phyloP scores from a whole-genome alignment of 2,113 vertebrate genomes.

The Apodemus sylvaticus region DNA sequence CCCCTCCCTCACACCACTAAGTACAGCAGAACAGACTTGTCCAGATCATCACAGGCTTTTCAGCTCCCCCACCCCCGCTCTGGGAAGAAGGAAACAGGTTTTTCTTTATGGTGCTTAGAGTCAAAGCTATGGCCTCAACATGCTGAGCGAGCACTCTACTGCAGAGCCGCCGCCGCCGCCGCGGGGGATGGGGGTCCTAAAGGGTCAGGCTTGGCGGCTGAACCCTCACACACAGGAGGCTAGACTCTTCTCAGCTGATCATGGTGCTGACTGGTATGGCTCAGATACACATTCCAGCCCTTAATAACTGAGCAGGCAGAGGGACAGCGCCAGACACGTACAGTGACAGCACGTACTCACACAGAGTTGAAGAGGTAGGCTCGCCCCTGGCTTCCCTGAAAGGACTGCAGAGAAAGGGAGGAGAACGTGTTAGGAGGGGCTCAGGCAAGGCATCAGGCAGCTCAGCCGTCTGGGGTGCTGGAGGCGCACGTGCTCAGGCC shows the following conservation, averaged over 20 bases:
- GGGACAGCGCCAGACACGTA: not conserved
- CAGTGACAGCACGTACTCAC: constrained; percentile 88
- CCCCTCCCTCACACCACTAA: not conserved
- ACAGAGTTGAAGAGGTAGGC: constrained; percentile 99
- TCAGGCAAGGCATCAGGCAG: rapidly evolving
- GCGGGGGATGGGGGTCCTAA: too few relatives aligned
- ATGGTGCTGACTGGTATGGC: not conserved
- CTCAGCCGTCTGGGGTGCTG: not conserved
- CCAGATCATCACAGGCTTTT: not conserved
- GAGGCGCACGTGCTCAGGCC: not conserved
- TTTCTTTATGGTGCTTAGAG: not conserved
- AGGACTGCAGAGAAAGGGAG: constrained; percentile 90
- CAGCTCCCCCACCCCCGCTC: not conserved
- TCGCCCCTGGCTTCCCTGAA: constrained; percentile 98
- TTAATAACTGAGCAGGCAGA: not conserved
- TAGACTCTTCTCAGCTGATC: not conserved
- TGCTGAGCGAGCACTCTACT: not conserved
- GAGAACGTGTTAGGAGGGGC: not conserved
- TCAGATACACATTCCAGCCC: not conserved
- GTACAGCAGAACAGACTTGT: not conserved
- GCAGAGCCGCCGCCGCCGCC: not conserved
- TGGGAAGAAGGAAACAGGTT: not conserved
- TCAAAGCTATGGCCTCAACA: not conserved
- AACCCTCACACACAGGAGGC: not conserved
- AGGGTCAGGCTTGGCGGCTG: not conserved